Percentiles rank a stretch among this genome's conserved stretches.
These are phyloP conservation scores for Geophilus truncorum DNA, from an alignment of 2,888 invertebrate genomes.

Conservation along the genomic window DNA sequence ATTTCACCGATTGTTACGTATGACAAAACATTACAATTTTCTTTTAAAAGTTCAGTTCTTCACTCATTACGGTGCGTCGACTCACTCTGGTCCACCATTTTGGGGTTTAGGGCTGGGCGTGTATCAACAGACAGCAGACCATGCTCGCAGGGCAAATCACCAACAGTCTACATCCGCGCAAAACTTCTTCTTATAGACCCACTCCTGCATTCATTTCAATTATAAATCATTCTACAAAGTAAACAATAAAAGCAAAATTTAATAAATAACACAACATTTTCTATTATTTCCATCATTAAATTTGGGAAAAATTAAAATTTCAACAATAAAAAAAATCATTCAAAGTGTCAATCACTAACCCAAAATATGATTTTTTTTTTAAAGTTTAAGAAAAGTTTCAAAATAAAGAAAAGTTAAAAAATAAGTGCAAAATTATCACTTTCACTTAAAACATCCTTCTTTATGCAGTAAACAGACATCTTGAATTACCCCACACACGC, in stretches of 20 bases:
- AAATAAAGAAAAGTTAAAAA: neutral
- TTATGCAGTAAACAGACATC: neutral
- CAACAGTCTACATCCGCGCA: neutral
- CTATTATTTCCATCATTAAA: neutral
- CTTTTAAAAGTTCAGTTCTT: neutral
- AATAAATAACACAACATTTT: neutral
- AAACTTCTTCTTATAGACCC: neutral
- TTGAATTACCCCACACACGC: neutral
- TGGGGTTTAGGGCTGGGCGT: slow-evolving; percentile 27
- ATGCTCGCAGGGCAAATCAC: neutral
- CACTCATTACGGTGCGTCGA: neutral
- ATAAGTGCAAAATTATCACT: neutral
- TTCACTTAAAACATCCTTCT: neutral
- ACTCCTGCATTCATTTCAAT: neutral
- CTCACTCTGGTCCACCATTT: slow-evolving; percentile 21
- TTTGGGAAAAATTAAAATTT: neutral
- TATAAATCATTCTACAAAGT: neutral
- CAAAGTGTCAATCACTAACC: neutral
- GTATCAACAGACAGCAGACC: slow-evolving; percentile 14
- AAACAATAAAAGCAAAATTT: neutral
- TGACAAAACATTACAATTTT: neutral
- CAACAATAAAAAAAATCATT: neutral
- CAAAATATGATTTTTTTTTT: neutral
- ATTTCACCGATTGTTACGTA: slow-evolving; percentile 8
- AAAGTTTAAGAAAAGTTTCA: neutral